Conservation (phyloP, 2,888 invertebrate species). For the Apotomis capreana region DNA sequence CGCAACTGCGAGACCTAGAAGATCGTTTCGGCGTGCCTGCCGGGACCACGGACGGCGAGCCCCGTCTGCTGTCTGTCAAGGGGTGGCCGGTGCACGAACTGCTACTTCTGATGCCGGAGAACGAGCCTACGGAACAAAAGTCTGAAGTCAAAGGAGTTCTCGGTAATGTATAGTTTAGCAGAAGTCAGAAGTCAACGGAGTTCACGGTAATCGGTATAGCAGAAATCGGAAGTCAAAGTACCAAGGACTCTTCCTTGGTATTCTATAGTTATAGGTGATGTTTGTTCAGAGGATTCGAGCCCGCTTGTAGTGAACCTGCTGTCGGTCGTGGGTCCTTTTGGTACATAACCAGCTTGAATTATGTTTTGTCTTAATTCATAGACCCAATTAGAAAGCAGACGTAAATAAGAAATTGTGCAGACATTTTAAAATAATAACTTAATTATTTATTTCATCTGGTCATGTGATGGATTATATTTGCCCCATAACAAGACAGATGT, state of each 20-base stretch:
- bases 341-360: no score
- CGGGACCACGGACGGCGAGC: constrained; percentile 63
- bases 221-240: no score
- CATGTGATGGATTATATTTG: no score
- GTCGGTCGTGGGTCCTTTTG: no score
- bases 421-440: no score
- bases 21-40: constrained; percentile 54
- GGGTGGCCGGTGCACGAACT: constrained; percentile 72
- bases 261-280: not conserved
- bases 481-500: no score
- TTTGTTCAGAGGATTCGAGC: no score
- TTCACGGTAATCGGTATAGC: not conserved
- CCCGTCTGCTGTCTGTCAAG: constrained; percentile 70
- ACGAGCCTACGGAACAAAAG: not conserved
- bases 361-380: not conserved
- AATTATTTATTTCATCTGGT: no score
- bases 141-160: constrained; percentile 5
- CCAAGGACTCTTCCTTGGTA: no score
- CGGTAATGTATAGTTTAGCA: not conserved
- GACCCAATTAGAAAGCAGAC: not conserved
- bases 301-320: no score
- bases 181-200: no score
- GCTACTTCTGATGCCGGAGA: constrained; percentile 59
- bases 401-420: no score
- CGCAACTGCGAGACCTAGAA: constrained; percentile 68